These are phyloP conservation scores for Coelogynopora nodosa DNA, from an alignment of 2,888 invertebrate genomes.

Conservation along the genomic window DNA sequence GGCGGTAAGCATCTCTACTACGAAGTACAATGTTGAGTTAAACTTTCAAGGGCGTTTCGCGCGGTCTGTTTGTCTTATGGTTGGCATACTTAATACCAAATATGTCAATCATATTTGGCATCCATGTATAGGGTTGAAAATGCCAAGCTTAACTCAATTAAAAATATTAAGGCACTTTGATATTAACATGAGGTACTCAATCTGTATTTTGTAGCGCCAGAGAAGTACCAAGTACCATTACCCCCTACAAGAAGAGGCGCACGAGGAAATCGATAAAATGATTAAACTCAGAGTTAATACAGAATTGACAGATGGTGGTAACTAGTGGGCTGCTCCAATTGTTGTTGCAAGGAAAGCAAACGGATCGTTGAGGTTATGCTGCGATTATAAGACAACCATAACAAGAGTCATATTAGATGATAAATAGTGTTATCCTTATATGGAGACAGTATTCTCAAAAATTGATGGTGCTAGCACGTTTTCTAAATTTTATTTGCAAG, in stretches of 20 bases:
- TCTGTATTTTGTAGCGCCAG: background rate
- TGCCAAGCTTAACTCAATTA: background rate
- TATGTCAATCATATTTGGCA: too few species aligned
- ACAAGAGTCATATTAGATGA: background rate
- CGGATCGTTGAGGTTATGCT: background rate
- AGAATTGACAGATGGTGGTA: background rate
- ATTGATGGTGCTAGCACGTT: background rate
- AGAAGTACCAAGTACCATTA: background rate
- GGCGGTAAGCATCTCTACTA: too few species aligned
- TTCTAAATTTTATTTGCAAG: background rate
- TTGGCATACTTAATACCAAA: too few species aligned
- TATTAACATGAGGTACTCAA: background rate
- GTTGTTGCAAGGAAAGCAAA: background rate
- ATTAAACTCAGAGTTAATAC: background rate
- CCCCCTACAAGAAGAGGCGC: background rate
- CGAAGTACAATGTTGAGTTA: too few species aligned
- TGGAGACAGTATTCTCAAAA: background rate
- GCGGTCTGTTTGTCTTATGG: too few species aligned
- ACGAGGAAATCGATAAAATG: background rate
- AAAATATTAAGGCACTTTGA: background rate
- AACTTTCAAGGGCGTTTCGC: too few species aligned
- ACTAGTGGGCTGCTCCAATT: background rate
- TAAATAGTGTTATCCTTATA: background rate
- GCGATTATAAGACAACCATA: background rate
- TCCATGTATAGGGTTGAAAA: background rate